Evolutionary conservation across 1,140 invertebrate genomes (phyloP).

Genomic region (Drosophila guanche): DNA sequence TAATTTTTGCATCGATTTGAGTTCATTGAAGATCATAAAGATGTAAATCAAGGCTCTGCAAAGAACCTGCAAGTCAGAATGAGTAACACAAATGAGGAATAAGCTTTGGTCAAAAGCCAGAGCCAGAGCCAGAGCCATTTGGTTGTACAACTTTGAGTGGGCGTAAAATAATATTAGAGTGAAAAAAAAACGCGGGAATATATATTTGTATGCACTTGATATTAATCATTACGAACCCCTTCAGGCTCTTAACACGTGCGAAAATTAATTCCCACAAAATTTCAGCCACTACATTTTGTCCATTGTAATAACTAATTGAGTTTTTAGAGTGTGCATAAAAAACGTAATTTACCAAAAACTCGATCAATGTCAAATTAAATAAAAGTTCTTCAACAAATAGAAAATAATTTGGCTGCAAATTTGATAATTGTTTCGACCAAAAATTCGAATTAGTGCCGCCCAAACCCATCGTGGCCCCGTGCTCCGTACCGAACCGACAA

Average conservation of each 20-base stretch:
- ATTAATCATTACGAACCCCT: too few relatives aligned
- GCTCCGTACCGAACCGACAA: neutral
- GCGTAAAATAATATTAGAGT: conserved; percentile 5
- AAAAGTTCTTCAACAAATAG: conserved; percentile 43
- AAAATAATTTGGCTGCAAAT: conserved; percentile 48
- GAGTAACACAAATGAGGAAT: conserved; percentile 18
- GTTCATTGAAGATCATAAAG: conserved; percentile 20
- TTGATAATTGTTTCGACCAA: conserved; percentile 54
- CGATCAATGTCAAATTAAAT: conserved; percentile 29
- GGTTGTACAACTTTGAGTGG: neutral
- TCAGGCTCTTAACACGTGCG: too few relatives aligned
- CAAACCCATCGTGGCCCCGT: conserved; percentile 18
- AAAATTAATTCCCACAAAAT: too few relatives aligned
- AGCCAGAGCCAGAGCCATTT: neutral
- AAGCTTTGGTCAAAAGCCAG: conserved; percentile 25
- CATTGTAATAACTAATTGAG: neutral
- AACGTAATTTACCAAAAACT: conserved; percentile 5
- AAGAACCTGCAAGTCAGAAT: conserved; percentile 44
- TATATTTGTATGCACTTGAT: too few relatives aligned
- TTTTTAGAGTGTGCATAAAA: conserved; percentile 10
- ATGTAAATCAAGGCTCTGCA: conserved; percentile 28
- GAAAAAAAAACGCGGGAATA: too few relatives aligned
- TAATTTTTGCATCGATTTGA: conserved; percentile 26
- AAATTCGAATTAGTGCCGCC: conserved; percentile 66
- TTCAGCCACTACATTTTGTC: too few relatives aligned